These are phyloP conservation scores for Tiphia femorata DNA, from an alignment of 2,888 invertebrate genomes.

Conservation along the genomic window DNA sequence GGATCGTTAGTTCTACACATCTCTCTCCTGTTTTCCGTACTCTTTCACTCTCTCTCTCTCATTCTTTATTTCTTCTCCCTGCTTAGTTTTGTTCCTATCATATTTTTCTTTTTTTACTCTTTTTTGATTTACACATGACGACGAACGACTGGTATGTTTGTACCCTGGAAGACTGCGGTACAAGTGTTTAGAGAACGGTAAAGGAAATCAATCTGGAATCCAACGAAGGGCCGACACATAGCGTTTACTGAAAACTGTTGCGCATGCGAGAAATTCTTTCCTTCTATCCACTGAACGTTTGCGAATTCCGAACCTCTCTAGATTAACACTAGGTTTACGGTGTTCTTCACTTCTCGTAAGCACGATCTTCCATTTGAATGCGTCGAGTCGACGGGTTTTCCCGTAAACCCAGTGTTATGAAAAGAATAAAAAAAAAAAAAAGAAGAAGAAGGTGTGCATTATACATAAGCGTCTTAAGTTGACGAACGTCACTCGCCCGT, in stretches of 20 bases:
- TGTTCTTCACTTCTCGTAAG: too few relatives aligned
- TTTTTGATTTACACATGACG: constrained; percentile 52
- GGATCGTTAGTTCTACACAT: constrained; percentile 55
- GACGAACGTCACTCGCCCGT: too few relatives aligned
- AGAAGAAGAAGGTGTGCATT: constrained; percentile 5
- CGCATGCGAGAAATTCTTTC: too few relatives aligned
- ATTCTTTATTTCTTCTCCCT: background rate
- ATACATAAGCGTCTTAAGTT: too few relatives aligned
- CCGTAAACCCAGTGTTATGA: too few relatives aligned
- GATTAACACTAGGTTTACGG: too few relatives aligned
- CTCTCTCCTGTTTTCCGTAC: constrained; percentile 34
- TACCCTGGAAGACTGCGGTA: constrained; percentile 59
- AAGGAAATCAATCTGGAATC: background rate
- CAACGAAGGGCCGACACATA: too few relatives aligned
- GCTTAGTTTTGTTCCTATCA: constrained; percentile 8
- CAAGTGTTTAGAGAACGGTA: constrained; percentile 31
- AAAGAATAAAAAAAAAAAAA: background rate
- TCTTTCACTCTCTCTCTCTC: constrained; percentile 7
- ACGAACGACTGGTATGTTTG: constrained; percentile 48
- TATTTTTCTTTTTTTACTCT: constrained; percentile 13
- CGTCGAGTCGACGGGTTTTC: too few relatives aligned
- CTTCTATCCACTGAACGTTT: too few relatives aligned
- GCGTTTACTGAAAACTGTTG: too few relatives aligned
- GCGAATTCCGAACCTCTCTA: too few relatives aligned
- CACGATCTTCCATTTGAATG: too few relatives aligned